Conservation (phyloP, 2,797 vertebrate genomes). For the Microchirus variegatus region DNA sequence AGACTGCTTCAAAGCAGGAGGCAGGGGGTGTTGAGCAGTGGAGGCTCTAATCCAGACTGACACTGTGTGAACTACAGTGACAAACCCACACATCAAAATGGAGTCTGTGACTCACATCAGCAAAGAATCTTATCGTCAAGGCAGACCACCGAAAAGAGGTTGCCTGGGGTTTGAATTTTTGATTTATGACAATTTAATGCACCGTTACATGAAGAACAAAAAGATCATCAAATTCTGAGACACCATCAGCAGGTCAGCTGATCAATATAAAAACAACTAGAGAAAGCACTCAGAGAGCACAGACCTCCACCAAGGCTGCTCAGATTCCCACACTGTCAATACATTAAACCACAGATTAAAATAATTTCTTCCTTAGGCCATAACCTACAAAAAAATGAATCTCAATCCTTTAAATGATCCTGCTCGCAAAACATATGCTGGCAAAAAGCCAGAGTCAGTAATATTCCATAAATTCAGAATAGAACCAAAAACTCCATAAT, state of each 20-base stretch:
- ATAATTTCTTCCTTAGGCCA: too few relatives aligned
- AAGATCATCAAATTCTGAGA: background rate
- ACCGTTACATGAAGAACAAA: background rate
- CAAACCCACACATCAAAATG: conserved; percentile 68
- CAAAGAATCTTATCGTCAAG: conserved; percentile 48
- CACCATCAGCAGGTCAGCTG: background rate
- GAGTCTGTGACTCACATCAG: conserved; percentile 49
- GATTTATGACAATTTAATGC: conserved; percentile 5
- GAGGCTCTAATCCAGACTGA: conserved; percentile 69
- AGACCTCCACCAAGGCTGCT: too few relatives aligned
- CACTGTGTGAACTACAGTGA: conserved; percentile 74
- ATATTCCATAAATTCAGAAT: too few relatives aligned
- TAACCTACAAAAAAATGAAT: too few relatives aligned
- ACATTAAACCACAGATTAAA: too few relatives aligned
- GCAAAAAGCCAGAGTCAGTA: too few relatives aligned
- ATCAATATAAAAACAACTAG: background rate
- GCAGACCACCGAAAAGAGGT: conserved; percentile 34
- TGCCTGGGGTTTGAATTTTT: conserved; percentile 21
- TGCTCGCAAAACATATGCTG: too few relatives aligned
- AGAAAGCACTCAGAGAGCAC: too few relatives aligned
- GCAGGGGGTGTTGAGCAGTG: conserved; percentile 41
- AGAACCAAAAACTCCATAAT: too few relatives aligned
- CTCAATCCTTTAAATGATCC: too few relatives aligned
- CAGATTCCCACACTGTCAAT: too few relatives aligned
- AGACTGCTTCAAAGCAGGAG: conserved; percentile 62